These are phyloP conservation scores for Erannis defoliaria DNA, from an alignment of 2,888 invertebrate genomes.

Conservation along the genomic window DNA sequence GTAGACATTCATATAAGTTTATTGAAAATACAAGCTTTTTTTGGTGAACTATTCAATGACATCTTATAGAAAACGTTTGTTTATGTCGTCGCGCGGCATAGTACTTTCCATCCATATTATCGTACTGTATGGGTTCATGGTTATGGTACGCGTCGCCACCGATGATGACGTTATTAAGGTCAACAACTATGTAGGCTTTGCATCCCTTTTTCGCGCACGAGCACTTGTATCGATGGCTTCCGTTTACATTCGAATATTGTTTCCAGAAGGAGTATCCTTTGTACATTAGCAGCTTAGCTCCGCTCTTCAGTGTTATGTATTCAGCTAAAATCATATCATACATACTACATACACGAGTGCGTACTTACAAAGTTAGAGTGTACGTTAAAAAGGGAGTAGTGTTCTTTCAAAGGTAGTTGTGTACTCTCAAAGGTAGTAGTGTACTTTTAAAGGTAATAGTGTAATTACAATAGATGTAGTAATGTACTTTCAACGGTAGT, in stretches of 20 bases:
- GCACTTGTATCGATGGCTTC: constrained; percentile 13
- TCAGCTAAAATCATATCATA: constrained; percentile 17
- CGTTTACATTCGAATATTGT: constrained; percentile 3
- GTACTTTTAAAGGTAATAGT: too few relatives aligned
- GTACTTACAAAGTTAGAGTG: too few relatives aligned
- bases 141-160: constrained; percentile 1
- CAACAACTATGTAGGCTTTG: constrained; percentile 8
- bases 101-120: not conserved
- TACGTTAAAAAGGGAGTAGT: too few relatives aligned
- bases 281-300: constrained; percentile 25
- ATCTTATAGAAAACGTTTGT: constrained; percentile 2
- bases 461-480: too few relatives aligned
- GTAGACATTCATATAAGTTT: too few relatives aligned
- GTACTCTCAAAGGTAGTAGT: too few relatives aligned
- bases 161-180: not conserved
- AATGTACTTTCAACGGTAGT: too few relatives aligned
- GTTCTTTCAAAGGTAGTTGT: too few relatives aligned
- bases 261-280: constrained; percentile 25
- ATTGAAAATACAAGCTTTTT: too few relatives aligned
- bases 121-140: constrained; percentile 25
- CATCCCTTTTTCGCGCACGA: constrained; percentile 17
- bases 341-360: not conserved
- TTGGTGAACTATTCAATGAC: not conserved
- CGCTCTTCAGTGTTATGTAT: constrained; percentile 21
- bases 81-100: not conserved